Evolutionary conservation across 2,113 vertebrate species (phyloP), one percentile per base, ranked within the genome.

Genomic region (Peromyscus polionotus): DNA sequence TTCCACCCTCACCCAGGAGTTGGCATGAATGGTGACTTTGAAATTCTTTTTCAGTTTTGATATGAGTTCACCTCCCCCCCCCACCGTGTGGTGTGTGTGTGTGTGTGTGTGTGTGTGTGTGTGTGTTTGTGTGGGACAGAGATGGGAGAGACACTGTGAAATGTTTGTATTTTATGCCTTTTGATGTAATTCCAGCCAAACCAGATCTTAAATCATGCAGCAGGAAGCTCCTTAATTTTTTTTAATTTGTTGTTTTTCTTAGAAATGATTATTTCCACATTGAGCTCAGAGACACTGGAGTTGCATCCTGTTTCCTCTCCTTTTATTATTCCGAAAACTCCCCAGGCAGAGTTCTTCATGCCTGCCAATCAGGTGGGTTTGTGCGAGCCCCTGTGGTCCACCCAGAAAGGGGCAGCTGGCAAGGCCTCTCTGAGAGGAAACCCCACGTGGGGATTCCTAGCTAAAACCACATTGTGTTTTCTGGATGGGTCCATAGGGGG

Each of bases 241-340:
- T 96, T 98, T 98, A 97, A 97, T 98, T 98, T 98, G 96, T 97
- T 97, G 97, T 97, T 98, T 97, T 97, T 97, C 97, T 97, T 94
- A 96, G 96, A 97, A 97, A 96, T 97, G 97, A 98, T 98, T 95
- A 97, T 98, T 98, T 97, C 98, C 97, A 98, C 95, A 97, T 98
- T 97, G 97, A 65, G 91, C 80, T 59, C 96, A 93, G 95, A 95
- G 96, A 96, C 90, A 70, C 95, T 77, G 48, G 3, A 22, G 92
- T 39, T 93, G 85, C 97, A 89, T 96, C 97, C 95, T 94, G 91
- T 75, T 89, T 80, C 75, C 85, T 57, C 51, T 65, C 20, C 61
- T 20, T 91, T 94, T 61, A 86, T 81, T 96, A 86, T 75, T 88
- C 87, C 39, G 14, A 19, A 72, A 61, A 5, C 28, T 75, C 88